Evolutionary conservation across 30 jellyfish, hydroid and myxozoan genomes (phyloP).

Genomic region (Cassiopea andromeda): DNA sequence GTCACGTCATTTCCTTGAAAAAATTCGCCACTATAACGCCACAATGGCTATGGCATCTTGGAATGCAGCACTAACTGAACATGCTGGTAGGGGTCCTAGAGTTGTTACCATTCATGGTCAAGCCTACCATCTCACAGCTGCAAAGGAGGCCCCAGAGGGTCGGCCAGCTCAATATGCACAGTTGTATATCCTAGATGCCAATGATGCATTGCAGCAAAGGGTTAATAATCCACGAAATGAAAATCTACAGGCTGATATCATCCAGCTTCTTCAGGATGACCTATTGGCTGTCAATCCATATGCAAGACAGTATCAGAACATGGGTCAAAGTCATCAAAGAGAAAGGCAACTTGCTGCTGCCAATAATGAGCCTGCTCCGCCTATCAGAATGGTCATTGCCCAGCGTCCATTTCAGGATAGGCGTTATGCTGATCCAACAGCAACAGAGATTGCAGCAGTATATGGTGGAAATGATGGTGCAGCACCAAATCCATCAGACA

Average conservation of each 20-base stretch:
- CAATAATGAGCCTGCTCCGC: neutral
- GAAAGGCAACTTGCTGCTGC: too few relatives aligned
- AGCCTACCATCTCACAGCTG: slow-evolving; percentile 53
- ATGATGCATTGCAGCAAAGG: slow-evolving; percentile 41
- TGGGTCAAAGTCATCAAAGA: too few relatives aligned
- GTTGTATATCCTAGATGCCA: neutral
- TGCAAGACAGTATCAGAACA: too few relatives aligned
- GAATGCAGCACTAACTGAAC: slow-evolving; percentile 39
- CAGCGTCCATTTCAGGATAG: slow-evolving; percentile 8
- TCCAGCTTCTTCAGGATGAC: too few relatives aligned
- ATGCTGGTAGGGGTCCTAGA: slow-evolving; percentile 45
- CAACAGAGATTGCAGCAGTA: too few relatives aligned
- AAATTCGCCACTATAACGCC: neutral
- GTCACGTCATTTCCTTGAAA: slow-evolving; percentile 12
- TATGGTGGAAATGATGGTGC: too few relatives aligned
- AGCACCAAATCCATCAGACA: neutral
- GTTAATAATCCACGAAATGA: slow-evolving; percentile 26
- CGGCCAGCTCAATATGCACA: slow-evolving; percentile 49
- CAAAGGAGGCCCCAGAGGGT: slow-evolving; percentile 31
- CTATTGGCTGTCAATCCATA: too few relatives aligned
- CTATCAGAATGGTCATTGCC: slow-evolving; percentile 27
- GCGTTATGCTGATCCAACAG: too few relatives aligned
- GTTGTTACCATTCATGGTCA: slow-evolving; percentile 54
- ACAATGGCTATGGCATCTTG: neutral
- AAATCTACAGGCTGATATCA: neutral